Evolutionary conservation across 2,888 invertebrate species (phyloP).

Genomic region (Malthinus flaveolus): DNA sequence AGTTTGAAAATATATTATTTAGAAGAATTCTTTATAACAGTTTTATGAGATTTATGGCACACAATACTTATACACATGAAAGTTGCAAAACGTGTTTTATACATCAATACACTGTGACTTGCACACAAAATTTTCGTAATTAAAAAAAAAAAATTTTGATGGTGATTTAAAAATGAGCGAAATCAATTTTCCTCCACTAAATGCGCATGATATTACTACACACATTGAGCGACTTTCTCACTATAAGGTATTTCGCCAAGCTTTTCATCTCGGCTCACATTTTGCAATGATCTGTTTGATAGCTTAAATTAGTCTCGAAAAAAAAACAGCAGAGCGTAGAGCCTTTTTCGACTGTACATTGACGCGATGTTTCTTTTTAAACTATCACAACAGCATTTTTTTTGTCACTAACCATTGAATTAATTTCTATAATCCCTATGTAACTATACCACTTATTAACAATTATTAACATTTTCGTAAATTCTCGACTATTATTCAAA

Average conservation of each 20-base stretch:
- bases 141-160: constrained; percentile 10
- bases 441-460: constrained; percentile 28
- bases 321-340: constrained; percentile 4
- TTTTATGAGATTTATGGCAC: constrained; percentile 18
- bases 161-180: constrained; percentile 10
- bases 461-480: constrained; percentile 32
- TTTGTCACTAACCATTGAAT: constrained; percentile 30
- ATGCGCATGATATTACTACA: constrained; percentile 34
- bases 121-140: constrained; percentile 7
- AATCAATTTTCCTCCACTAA: constrained; percentile 7
- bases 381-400: constrained; percentile 30
- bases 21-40: constrained; percentile 10
- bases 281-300: constrained; percentile 18
- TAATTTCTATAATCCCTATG: constrained; percentile 23
- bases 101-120: constrained; percentile 1
- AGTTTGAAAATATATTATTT: constrained; percentile 16
- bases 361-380: constrained; percentile 25
- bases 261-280: constrained; percentile 39
- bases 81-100: constrained; percentile 11
- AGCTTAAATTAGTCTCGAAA: constrained; percentile 5
- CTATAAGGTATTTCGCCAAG: constrained; percentile 43
- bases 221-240: constrained; percentile 47
- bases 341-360: constrained; percentile 5
- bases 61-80: constrained; percentile 21
- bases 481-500: constrained; percentile 28